Evolutionary conservation across 2,797 vertebrate genomes (phyloP).

Genomic region (Paedocypris micromegethes): DNA sequence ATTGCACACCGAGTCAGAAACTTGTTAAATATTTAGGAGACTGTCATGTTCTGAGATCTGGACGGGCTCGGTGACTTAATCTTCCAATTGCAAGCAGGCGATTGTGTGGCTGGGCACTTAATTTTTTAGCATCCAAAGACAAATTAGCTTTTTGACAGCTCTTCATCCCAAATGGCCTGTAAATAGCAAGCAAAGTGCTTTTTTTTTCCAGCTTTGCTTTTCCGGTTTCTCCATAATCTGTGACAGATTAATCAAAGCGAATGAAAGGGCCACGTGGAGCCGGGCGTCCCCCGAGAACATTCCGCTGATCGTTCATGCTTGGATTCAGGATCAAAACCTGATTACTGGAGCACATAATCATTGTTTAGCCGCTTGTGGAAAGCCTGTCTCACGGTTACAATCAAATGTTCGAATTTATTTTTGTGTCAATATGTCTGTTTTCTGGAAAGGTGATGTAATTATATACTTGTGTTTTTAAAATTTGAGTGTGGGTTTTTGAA

Average conservation of each 20-base stretch:
- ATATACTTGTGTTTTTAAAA: too few species aligned
- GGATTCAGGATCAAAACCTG: slow-evolving; percentile 5
- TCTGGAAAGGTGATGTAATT: too few species aligned
- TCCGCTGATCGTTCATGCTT: slow-evolving; percentile 27
- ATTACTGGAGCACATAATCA: slow-evolving; percentile 7
- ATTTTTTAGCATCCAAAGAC: slow-evolving; percentile 46
- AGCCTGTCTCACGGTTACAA: background rate
- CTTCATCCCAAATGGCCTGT: slow-evolving; percentile 39
- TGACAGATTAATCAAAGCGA: slow-evolving; percentile 34
- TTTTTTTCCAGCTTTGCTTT: slow-evolving; percentile 34
- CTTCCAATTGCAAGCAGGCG: slow-evolving; percentile 28
- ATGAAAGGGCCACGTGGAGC: slow-evolving; percentile 6
- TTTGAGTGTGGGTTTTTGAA: too few species aligned
- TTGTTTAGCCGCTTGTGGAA: slow-evolving; percentile 2
- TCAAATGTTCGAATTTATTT: too few species aligned
- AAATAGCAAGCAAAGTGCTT: slow-evolving; percentile 43
- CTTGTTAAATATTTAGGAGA: slow-evolving; percentile 35
- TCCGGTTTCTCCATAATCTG: slow-evolving; percentile 22
- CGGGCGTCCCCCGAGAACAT: background rate
- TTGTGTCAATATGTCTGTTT: too few species aligned
- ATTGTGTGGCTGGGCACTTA: slow-evolving; percentile 31
- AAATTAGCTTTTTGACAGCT: slow-evolving; percentile 46
- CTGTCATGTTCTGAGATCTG: slow-evolving; percentile 29
- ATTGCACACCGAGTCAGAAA: slow-evolving; percentile 32
- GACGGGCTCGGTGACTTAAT: slow-evolving; percentile 38